Evolutionary conservation across 2,888 invertebrate genomes (phyloP).

Genomic region (Corythucha ciliata): DNA sequence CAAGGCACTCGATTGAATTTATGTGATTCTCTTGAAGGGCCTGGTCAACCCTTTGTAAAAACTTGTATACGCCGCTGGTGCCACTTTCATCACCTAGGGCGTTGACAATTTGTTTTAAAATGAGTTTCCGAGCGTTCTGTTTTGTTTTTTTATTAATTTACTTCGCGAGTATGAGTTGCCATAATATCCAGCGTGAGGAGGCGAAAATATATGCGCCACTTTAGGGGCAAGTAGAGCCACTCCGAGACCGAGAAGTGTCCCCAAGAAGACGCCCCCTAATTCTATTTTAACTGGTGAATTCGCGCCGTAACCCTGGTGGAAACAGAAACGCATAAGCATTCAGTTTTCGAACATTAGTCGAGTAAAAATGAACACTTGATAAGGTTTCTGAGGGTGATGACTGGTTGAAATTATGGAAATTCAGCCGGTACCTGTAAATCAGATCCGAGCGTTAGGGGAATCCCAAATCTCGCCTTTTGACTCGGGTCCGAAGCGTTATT

Average conservation of each 20-base stretch:
- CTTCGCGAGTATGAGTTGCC: constrained; percentile 43
- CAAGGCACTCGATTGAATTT: constrained; percentile 53
- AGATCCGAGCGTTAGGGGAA: constrained; percentile 40
- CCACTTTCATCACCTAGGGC: constrained; percentile 24
- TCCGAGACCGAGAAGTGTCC: constrained; percentile 70
- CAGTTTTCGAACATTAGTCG: neutral
- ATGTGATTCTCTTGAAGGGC: constrained; percentile 49
- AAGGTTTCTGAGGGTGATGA: no score
- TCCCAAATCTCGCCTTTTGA: no score
- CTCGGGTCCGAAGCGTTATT: no score
- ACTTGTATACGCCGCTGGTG: constrained; percentile 21
- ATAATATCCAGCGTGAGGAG: constrained; percentile 40
- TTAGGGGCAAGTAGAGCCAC: constrained; percentile 72
- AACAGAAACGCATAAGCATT: neutral
- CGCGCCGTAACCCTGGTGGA: no score
- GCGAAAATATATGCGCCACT: constrained; percentile 60
- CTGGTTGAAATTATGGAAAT: no score
- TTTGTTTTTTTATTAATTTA: constrained; percentile 12
- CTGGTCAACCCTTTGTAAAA: constrained; percentile 47
- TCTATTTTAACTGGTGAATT: constrained; percentile 72
- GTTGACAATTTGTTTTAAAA: constrained; percentile 6
- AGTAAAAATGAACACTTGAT: no score
- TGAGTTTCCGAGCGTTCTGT: constrained; percentile 4
- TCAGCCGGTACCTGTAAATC: constrained; percentile 25
- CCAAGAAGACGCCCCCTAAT: constrained; percentile 68